Evolutionary conservation across 1,140 invertebrate species (phyloP), one percentile per base, ranked within the genome.

Genomic region (Aphelinus certus): DNA sequence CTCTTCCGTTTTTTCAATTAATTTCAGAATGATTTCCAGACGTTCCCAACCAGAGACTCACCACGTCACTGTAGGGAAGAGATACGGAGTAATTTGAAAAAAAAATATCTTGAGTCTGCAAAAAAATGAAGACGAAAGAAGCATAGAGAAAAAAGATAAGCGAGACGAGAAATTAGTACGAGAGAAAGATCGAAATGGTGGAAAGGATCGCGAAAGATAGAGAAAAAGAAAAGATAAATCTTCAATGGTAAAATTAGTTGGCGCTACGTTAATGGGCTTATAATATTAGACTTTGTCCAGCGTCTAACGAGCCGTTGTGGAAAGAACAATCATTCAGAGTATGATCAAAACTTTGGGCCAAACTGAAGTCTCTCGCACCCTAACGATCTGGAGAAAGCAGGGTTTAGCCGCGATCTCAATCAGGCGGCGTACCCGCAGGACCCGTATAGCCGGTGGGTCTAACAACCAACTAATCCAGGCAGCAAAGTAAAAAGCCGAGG

Each of bases 11-110:
- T 64, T 75, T 9, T 61, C 60, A 75, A 70, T 75, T 75, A 75
- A 75, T 75, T 75, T 42, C 47, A 64, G 67, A 70, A 75, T 65
- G 45, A 75, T 75, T 75, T 49, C 42, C 3, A 3, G 4, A 9
- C 26, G 26, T 26, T 26, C 26, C 63, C 61, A 43, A 10, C 49
- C 71, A 55, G 58, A 55, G 53, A 49, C 49, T 9, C 51, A 9
- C 0, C 4, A 53, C 4, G 51, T 6, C 0, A 53, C 51, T 53
- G 51, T 0, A 6, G 57, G 26, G 42, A 26, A 61, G 45, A 43
- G 26, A 71, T 60, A 46, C 49, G 51, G 3, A 49, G 53, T 7
- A 9, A 6, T 64, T 5, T 61, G 9, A 7, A 62, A 3, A 45
- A 48, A 74, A 49, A 60, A 72, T 10, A 58, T 55, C 7, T 10